These are phyloP conservation scores for Eupithecia subumbrata DNA, from an alignment of 2,888 invertebrate genomes.

Conservation along the genomic window DNA sequence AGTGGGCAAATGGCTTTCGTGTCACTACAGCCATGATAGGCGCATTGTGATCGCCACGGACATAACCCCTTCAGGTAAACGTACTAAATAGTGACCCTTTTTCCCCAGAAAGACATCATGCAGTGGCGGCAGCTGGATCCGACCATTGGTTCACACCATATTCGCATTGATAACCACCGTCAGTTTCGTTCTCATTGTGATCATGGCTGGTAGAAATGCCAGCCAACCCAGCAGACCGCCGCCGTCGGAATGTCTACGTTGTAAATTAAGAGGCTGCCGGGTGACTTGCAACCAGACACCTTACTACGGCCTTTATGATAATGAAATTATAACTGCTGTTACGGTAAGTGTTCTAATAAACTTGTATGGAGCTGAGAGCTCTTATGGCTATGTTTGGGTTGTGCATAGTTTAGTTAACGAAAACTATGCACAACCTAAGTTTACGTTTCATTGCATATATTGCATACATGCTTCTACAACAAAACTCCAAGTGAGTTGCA, in stretches of 20 bases:
- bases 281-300: conserved; percentile 61
- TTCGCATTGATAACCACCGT: conserved; percentile 68
- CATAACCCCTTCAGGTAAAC: too few relatives aligned
- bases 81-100: too few relatives aligned
- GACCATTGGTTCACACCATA: conserved; percentile 62
- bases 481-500: too few relatives aligned
- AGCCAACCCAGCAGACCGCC: conserved; percentile 13
- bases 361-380: background rate
- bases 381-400: background rate
- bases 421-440: background rate
- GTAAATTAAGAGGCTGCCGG: conserved; percentile 54
- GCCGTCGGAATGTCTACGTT: conserved; percentile 40
- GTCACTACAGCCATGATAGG: too few relatives aligned
- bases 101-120: conserved; percentile 67
- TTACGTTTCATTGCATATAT: background rate
- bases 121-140: conserved; percentile 70
- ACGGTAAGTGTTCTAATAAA: conserved; percentile 51
- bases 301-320: conserved; percentile 53
- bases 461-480: too few relatives aligned
- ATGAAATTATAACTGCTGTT: conserved; percentile 58
- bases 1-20: too few relatives aligned
- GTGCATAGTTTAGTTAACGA: background rate
- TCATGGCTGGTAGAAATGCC: conserved; percentile 56
- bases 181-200: conserved; percentile 69
- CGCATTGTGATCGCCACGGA: too few relatives aligned